phyloP scores from a whole-genome alignment of 2,113 vertebrate species.

The Mormyrus lacerda region DNA sequence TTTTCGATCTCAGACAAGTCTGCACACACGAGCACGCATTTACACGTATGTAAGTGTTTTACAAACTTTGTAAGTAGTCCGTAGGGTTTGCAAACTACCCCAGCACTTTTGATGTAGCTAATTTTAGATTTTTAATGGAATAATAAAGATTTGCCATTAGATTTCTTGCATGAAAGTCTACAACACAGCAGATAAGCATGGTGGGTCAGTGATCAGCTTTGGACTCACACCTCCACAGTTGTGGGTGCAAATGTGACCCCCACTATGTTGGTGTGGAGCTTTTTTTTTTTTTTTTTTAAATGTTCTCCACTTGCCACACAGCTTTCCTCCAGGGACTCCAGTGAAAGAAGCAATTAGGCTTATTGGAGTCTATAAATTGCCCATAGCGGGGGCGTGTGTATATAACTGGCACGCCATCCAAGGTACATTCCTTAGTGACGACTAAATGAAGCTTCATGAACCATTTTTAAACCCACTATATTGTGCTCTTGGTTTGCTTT shows the following conservation, averaged over 20 bases:
- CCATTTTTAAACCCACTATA: not conserved
- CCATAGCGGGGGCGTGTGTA: not conserved
- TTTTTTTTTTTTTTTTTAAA: not conserved
- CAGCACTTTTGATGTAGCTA: not conserved
- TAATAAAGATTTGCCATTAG: not conserved
- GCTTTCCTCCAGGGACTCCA: not conserved
- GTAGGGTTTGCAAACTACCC: no score
- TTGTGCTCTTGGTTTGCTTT: not conserved
- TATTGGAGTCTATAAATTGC: not conserved
- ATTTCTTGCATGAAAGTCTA: not conserved
- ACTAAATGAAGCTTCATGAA: not conserved
- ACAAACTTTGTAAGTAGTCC: not conserved
- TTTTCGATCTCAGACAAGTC: not conserved
- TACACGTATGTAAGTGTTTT: not conserved
- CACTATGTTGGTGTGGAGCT: not conserved
- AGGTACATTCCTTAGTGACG: not conserved
- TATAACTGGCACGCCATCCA: not conserved
- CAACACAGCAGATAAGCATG: not conserved
- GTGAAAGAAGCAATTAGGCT: not conserved
- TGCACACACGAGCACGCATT: not conserved
- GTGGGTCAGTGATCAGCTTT: no score
- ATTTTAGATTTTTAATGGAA: not conserved
- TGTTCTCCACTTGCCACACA: not conserved
- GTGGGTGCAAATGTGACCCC: not conserved
- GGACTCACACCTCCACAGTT: not conserved